These are phyloP conservation scores for Eulemur rubriventer DNA, from an alignment of 2,797 vertebrate genomes.

Conservation along the genomic window DNA sequence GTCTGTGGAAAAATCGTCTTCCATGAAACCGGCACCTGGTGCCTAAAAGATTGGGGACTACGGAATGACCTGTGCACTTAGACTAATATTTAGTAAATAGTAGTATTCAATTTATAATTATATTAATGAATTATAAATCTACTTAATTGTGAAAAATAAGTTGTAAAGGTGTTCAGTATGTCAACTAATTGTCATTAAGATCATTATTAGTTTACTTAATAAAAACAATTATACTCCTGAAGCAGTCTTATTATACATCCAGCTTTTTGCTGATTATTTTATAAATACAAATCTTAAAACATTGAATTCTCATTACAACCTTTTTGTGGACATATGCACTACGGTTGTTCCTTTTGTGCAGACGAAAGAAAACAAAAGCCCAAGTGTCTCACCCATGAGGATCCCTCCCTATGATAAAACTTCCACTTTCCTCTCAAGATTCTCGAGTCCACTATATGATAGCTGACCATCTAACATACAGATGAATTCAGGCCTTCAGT, in stretches of 20 bases:
- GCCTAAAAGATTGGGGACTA: too few relatives aligned
- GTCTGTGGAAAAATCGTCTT: too few relatives aligned
- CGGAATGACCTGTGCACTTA: not conserved
- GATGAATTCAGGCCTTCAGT: not conserved
- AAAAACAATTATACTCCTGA: not conserved
- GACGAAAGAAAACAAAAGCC: not conserved
- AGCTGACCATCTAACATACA: not conserved
- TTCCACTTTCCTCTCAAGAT: not conserved
- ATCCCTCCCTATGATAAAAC: not conserved
- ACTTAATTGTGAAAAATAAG: not conserved
- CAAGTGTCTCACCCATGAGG: too few relatives aligned
- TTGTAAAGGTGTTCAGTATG: not conserved
- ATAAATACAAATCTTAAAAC: not conserved
- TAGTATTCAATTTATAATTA: not conserved
- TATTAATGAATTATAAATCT: not conserved
- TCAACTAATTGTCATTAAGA: not conserved
- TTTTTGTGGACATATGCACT: not conserved
- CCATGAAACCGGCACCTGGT: too few relatives aligned
- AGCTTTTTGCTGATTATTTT: not conserved
- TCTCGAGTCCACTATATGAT: rapidly evolving
- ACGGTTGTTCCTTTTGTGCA: not conserved
- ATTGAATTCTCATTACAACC: not conserved
- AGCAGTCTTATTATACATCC: not conserved
- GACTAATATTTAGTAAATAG: not conserved
- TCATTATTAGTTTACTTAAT: not conserved